Evolutionary conservation across 23 tunicate genomes (phyloP).

Genomic region (Halocynthia roretzi): DNA sequence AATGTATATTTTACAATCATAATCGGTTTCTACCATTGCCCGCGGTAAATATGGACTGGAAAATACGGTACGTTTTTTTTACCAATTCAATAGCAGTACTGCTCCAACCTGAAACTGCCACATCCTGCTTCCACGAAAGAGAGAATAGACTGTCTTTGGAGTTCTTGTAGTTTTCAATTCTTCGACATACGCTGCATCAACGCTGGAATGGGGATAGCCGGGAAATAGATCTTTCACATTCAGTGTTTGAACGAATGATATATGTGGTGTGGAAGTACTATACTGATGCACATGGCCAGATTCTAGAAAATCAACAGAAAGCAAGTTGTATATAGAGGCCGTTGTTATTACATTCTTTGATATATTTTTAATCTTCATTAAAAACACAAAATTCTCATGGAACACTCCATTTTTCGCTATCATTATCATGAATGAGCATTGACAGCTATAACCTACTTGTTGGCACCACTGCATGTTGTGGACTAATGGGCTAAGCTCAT

Average conservation of each 20-base stretch:
- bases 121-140: slow-evolving; percentile 26
- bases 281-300: slow-evolving; percentile 32
- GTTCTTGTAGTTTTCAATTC: neutral
- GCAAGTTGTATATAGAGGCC: no score
- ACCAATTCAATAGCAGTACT: neutral
- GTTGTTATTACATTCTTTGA: no score
- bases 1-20: neutral
- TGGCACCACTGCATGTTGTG: no score
- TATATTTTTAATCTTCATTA: no score
- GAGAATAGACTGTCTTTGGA: neutral
- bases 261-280: slow-evolving; percentile 18
- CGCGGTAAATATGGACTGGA: neutral
- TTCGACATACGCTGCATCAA: slow-evolving; percentile 46
- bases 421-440: no score
- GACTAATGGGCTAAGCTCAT: no score
- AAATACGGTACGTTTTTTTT: neutral
- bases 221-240: slow-evolving; percentile 19
- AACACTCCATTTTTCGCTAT: no score
- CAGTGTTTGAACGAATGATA: neutral
- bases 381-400: no score
- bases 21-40: neutral
- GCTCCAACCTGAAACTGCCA: slow-evolving; percentile 49
- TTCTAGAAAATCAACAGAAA: slow-evolving; percentile 2
- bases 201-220: slow-evolving; percentile 20
- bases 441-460: no score